These are phyloP conservation scores for Mus spicilegus DNA, from an alignment of 2,113 vertebrate genomes.

Conservation along the genomic window DNA sequence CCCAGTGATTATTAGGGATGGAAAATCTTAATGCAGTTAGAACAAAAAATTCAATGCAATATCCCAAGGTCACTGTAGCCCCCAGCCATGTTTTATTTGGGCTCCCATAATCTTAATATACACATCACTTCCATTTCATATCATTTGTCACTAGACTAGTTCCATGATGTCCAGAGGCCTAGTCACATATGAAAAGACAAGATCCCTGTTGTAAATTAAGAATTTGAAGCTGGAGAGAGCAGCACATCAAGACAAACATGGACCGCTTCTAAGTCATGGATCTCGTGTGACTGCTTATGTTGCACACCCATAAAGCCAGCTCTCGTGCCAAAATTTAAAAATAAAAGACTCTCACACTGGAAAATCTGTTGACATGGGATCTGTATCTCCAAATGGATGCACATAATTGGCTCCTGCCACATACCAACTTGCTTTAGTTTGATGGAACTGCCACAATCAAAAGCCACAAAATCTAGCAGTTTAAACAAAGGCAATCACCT, in stretches of 20 bases:
- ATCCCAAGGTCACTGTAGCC: not conserved
- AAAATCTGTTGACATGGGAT: not conserved
- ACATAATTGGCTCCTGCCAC: not conserved
- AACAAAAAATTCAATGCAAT: not conserved
- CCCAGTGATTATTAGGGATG: not conserved
- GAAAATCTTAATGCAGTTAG: slow-evolving; percentile 14
- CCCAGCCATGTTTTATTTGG: not conserved
- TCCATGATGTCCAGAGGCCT: not conserved
- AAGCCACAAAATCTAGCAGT: not conserved
- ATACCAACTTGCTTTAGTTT: not conserved
- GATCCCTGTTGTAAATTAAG: not conserved
- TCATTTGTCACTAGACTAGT: not conserved
- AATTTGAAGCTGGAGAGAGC: not conserved
- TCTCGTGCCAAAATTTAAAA: not conserved
- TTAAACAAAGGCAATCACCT: not conserved
- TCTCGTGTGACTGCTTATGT: not conserved
- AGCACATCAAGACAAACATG: not conserved
- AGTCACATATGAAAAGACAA: not conserved
- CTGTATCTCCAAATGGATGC: not conserved
- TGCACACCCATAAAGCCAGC: not conserved
- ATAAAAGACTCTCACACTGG: not conserved
- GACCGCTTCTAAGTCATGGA: not conserved
- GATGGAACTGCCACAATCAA: not conserved
- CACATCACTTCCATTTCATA: not conserved
- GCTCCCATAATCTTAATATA: not conserved